These are phyloP conservation scores for Dissostichus mawsoni DNA, from an alignment of 2,113 vertebrate genomes.

Conservation along the genomic window DNA sequence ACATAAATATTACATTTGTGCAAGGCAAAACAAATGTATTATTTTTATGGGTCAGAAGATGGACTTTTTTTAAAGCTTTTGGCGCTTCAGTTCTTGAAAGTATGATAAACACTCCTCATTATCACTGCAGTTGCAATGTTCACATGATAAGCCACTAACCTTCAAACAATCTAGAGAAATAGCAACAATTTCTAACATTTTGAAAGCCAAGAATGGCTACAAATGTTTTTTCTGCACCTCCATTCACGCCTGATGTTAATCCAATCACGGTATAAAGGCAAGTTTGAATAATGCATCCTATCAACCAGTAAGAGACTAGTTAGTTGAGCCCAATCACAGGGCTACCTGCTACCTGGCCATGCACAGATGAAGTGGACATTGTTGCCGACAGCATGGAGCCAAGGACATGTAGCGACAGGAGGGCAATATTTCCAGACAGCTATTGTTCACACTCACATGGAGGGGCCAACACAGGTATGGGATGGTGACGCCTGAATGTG, in stretches of 20 bases:
- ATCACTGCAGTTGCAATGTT: background rate
- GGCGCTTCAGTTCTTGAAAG: background rate
- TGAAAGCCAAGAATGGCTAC: constrained; percentile 16
- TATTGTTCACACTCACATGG: constrained; percentile 62
- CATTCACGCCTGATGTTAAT: constrained; percentile 37
- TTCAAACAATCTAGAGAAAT: constrained; percentile 1
- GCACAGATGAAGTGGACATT: constrained; percentile 39
- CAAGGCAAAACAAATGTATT: background rate
- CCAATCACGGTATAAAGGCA: constrained; percentile 24
- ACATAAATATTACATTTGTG: background rate
- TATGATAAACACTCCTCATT: constrained; percentile 9
- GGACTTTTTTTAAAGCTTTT: constrained; percentile 14
- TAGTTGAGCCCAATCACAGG: constrained; percentile 43
- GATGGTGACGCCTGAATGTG: constrained; percentile 50
- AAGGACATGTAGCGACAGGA: constrained; percentile 40
- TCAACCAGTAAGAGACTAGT: constrained; percentile 54
- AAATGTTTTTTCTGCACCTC: constrained; percentile 8
- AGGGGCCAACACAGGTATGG: constrained; percentile 54
- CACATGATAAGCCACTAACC: background rate
- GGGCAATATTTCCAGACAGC: constrained; percentile 53
- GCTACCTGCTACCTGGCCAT: constrained; percentile 38
- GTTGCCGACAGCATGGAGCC: constrained; percentile 45
- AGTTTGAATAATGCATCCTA: constrained; percentile 38
- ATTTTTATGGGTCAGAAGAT: constrained; percentile 12
- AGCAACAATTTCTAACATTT: constrained; percentile 15